Conservation (phyloP, 2,113 vertebrate species). For the Euleptes europaea region DNA sequence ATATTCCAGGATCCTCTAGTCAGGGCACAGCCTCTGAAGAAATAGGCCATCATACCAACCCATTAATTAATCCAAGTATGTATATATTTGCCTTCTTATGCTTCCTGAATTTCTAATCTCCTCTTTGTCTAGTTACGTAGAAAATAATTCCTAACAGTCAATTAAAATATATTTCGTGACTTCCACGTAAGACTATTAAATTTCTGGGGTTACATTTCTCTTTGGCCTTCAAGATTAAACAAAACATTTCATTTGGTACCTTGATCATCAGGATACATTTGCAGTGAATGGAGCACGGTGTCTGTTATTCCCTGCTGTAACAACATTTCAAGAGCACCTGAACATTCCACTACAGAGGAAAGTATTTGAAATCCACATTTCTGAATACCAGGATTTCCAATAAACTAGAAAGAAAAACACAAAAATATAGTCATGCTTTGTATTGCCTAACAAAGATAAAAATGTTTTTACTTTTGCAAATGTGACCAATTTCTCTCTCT, state of each 20-base stretch:
- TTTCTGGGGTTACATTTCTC: neutral
- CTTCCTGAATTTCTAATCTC: neutral
- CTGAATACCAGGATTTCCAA: conserved; percentile 86
- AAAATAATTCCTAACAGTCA: neutral
- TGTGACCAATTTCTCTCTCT: neutral
- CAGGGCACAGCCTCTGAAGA: neutral
- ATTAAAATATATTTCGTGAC: neutral
- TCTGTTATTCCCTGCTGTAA: conserved; percentile 89
- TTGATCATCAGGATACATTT: conserved; percentile 89
- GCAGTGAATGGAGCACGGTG: conserved; percentile 86
- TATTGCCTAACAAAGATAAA: neutral
- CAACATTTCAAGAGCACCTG: conserved; percentile 85
- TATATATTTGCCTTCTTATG: too few species aligned
- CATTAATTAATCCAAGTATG: neutral
- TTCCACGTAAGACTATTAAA: neutral
- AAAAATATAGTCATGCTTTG: conserved; percentile 35
- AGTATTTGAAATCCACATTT: conserved; percentile 87
- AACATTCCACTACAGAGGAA: conserved; percentile 80
- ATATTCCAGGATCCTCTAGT: neutral
- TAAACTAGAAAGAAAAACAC: conserved; percentile 79
- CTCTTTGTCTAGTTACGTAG: neutral
- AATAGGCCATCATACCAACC: neutral
- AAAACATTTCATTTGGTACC: conserved; percentile 70
- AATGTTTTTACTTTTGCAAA: neutral
- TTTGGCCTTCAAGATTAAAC: neutral